A percentile compares a stretch with the other conserved stretches of the same genome.
Evolutionary conservation across 1,140 invertebrate genomes (phyloP).

Genomic region (Drosophila chauvacae): DNA sequence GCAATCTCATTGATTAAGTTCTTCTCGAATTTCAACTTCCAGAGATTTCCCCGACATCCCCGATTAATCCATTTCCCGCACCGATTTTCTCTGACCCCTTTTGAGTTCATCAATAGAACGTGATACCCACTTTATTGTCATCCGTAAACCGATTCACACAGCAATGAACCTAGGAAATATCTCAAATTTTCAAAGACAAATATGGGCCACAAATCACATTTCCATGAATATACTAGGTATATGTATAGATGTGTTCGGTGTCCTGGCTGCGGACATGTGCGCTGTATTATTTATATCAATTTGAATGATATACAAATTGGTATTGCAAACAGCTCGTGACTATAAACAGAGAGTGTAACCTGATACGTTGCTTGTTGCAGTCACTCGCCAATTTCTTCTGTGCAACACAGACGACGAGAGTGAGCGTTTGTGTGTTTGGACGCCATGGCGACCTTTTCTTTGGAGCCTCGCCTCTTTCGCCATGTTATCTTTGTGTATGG

Average conservation of each 20-base stretch:
- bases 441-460: slow-evolving; percentile 53
- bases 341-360: slow-evolving; percentile 49
- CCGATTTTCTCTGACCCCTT: not conserved
- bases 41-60: not conserved
- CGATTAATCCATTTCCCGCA: not conserved
- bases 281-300: slow-evolving; percentile 72
- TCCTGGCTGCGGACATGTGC: slow-evolving; percentile 16
- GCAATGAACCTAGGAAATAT: slow-evolving; percentile 23
- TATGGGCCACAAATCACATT: slow-evolving; percentile 44
- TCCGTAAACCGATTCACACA: slow-evolving; percentile 27
- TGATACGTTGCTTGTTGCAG: slow-evolving; percentile 53
- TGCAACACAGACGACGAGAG: slow-evolving; percentile 28
- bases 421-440: slow-evolving; percentile 20
- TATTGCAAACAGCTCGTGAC: slow-evolving; percentile 45
- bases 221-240: slow-evolving; percentile 17
- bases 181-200: slow-evolving; percentile 47
- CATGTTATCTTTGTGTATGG: slow-evolving; percentile 43
- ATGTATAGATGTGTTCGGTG: not conserved
- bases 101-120: slow-evolving; percentile 24
- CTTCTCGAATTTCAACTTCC: not conserved
- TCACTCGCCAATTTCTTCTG: slow-evolving; percentile 54
- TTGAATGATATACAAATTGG: slow-evolving; percentile 66
- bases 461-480: slow-evolving; percentile 1
- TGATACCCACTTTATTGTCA: slow-evolving; percentile 25
- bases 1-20: not conserved